phyloP scores from a whole-genome alignment of 2,888 invertebrate species.

The Lucinisca nassula region DNA sequence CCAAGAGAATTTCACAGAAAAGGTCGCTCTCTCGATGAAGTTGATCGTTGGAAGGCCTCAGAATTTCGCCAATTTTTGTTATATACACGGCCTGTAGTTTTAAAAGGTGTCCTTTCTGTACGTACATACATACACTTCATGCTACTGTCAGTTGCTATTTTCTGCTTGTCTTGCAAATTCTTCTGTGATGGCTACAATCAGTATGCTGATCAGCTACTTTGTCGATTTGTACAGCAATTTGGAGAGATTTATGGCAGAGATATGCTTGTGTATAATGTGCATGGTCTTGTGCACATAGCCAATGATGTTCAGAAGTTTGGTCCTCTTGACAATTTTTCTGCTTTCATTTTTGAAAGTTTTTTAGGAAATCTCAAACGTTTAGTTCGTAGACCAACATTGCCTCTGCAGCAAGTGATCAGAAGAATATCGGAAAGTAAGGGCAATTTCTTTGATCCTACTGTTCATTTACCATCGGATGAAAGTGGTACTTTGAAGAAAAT shows the following conservation, averaged over 20 bases:
- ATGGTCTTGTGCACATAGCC: conserved; percentile 85
- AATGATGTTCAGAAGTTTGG: conserved; percentile 84
- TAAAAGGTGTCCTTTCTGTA: conserved; percentile 63
- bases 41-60: conserved; percentile 81
- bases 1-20: conserved; percentile 78
- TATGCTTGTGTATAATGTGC: conserved; percentile 85
- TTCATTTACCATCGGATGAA: not conserved
- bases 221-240: conserved; percentile 76
- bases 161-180: conserved; percentile 70
- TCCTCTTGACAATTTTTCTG: conserved; percentile 79
- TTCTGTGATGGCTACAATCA: conserved; percentile 64
- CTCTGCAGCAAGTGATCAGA: conserved; percentile 49
- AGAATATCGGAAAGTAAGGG: conserved; percentile 39
- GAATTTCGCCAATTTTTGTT: conserved; percentile 80
- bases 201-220: conserved; percentile 73
- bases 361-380: conserved; percentile 73
- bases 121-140: conserved; percentile 51
- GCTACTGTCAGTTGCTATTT: conserved; percentile 66
- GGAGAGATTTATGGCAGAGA: conserved; percentile 83
- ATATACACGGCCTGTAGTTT: conserved; percentile 78
- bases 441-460: conserved; percentile 7
- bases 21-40: conserved; percentile 74
- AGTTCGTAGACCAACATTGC: conserved; percentile 39
- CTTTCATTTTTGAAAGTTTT: conserved; percentile 86
- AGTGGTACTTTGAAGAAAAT: conserved; percentile 13